Percentiles rank a stretch among this genome's conserved stretches.
Conservation (phyloP, 2,113 vertebrate genomes). For the Megaleporinus macrocephalus region DNA sequence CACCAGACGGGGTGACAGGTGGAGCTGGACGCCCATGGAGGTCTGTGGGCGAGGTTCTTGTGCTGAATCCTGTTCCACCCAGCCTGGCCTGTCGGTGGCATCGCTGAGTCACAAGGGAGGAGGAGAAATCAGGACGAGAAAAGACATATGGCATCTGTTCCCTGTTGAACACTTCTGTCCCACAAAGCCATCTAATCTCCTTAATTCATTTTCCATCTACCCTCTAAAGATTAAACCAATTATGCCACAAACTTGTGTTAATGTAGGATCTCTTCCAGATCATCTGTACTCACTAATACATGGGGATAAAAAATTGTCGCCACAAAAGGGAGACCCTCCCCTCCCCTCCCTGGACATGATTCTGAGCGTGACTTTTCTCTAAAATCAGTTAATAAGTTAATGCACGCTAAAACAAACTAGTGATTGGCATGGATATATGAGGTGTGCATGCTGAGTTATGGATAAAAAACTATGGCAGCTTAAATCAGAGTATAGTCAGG, state of each 20-base stretch:
- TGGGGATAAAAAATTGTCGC: background rate
- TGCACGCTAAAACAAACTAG: too few relatives aligned
- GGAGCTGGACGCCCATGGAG: constrained; percentile 35
- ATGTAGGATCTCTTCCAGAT: background rate
- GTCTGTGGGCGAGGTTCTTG: constrained; percentile 31
- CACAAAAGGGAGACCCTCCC: background rate
- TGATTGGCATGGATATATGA: too few relatives aligned
- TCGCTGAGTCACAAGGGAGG: constrained; percentile 41
- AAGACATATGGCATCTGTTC: constrained; percentile 53
- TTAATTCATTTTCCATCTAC: background rate
- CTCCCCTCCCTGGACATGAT: too few relatives aligned
- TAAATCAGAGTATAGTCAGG: too few relatives aligned
- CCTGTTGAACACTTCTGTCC: constrained; percentile 25
- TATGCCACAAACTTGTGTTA: background rate
- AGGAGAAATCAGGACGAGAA: constrained; percentile 31
- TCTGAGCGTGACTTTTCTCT: too few relatives aligned
- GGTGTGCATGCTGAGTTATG: too few relatives aligned
- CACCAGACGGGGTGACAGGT: constrained; percentile 54
- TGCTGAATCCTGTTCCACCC: constrained; percentile 19
- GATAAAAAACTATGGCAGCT: too few relatives aligned
- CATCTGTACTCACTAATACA: constrained; percentile 1
- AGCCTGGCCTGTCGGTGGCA: constrained; percentile 13
- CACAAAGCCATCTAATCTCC: background rate
- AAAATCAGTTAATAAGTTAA: too few relatives aligned
- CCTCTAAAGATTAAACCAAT: constrained; percentile 9